Evolutionary conservation across 2,113 vertebrate genomes (phyloP), one percentile per base, ranked within the genome.

Genomic region (Casuarius casuarius): DNA sequence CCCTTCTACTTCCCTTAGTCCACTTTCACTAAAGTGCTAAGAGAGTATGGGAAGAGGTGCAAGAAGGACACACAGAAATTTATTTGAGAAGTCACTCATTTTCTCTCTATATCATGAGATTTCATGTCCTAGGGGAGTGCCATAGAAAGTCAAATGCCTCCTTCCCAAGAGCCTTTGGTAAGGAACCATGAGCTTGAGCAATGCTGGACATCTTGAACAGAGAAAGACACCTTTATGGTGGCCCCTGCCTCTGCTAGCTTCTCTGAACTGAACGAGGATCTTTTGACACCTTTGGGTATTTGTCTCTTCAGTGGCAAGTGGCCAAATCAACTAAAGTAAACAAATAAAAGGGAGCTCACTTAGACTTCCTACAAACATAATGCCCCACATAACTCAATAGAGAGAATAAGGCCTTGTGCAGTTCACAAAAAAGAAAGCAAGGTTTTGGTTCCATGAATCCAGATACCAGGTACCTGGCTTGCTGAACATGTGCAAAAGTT

Each of bases 381-480:
- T 14, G 26, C 5, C 29, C 7, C 17, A 11, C 14, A 20, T 1
- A n/a, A 44, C 15, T 19, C 3, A 0, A 11, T 7, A 14, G 5
- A 3, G 20, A 61, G 12, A 31, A 72, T 5, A 18, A 80, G n/a
- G 40, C 38, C 31, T 62, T 1, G 0, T 58, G 51, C 22, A 72
- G 29, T 12, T 40, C 21, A 75, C 5, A 3, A 73, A 65, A 59
- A 52, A 52, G 12, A 19, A 3, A 4, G 9, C 0, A 1, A 84
- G 3, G 9, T 71, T 26, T n/a, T 85, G 11, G 18, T 73, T 71
- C 54, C 7, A 1, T 42, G 6, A 3, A 3, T 77, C 54, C 3
- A 5, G 13, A 40, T 63, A 63, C 15, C 5, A 23, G 15, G 15
- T 66, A 16, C 17, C 3, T 78, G 35, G 17, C 65, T 87, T 70